These are phyloP conservation scores for Agapetus fuscipes DNA, from an alignment of 2,888 invertebrate genomes.

Conservation along the genomic window DNA sequence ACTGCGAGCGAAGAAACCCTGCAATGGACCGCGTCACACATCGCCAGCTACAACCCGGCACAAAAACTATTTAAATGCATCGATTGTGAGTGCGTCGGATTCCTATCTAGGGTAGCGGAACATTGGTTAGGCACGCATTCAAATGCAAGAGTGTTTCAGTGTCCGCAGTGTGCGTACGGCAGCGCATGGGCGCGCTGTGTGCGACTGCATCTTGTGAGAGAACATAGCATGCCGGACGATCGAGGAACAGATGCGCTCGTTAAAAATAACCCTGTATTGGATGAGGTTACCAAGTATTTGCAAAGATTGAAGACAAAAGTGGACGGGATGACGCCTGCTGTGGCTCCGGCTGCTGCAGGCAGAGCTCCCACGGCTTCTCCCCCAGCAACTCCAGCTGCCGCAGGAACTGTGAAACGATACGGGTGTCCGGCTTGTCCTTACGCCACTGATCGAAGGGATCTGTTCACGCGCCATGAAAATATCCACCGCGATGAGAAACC, in stretches of 20 bases:
- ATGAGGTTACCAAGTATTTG: slow-evolving; percentile 62
- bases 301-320: slow-evolving; percentile 58
- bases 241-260: slow-evolving; percentile 51
- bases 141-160: slow-evolving; percentile 53
- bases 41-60: slow-evolving; percentile 69
- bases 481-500: slow-evolving; percentile 91
- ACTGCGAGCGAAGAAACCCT: slow-evolving; percentile 60
- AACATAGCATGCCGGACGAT: slow-evolving; percentile 59
- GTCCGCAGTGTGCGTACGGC: slow-evolving; percentile 62
- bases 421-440: slow-evolving; percentile 83
- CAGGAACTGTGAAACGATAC: slow-evolving; percentile 53
- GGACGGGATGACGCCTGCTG: slow-evolving; percentile 27
- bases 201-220: slow-evolving; percentile 60
- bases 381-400: slow-evolving; percentile 20
- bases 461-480: slow-evolving; percentile 87
- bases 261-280: slow-evolving; percentile 64
- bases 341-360: slow-evolving; percentile 11
- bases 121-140: slow-evolving; percentile 71
- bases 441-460: slow-evolving; percentile 82
- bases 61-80: slow-evolving; percentile 67
- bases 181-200: slow-evolving; percentile 69
- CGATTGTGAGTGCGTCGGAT: slow-evolving; percentile 68
- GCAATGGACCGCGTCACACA: slow-evolving; percentile 68
- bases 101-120: slow-evolving; percentile 62
- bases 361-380: slow-evolving; percentile 21